phyloP scores from a whole-genome alignment of 2,888 invertebrate genomes.

The Ophioninae sp. region DNA sequence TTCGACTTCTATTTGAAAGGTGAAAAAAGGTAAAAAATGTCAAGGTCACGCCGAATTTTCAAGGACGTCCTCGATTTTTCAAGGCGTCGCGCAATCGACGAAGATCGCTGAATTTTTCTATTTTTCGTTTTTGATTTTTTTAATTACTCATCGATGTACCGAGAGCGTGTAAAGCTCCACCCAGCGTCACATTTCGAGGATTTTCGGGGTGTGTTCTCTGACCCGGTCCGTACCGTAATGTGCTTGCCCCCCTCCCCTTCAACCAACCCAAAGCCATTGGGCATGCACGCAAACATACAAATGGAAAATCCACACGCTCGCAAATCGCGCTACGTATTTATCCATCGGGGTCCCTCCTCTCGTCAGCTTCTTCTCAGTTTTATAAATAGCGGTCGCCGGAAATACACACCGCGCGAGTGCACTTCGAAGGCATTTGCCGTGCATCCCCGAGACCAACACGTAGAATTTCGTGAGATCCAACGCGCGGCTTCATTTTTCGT shows the following conservation, averaged over 20 bases:
- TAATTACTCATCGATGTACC: constrained; percentile 1
- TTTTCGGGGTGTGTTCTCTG: constrained; percentile 73
- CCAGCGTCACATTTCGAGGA: constrained; percentile 53
- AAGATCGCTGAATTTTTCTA: neutral
- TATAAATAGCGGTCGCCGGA: constrained; percentile 75
- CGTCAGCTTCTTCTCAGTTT: constrained; percentile 49
- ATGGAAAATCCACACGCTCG: neutral
- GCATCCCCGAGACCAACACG: constrained; percentile 29
- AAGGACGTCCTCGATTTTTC: no score
- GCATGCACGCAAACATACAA: constrained; percentile 26
- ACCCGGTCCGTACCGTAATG: constrained; percentile 70
- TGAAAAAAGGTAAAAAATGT: no score
- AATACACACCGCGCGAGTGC: constrained; percentile 71
- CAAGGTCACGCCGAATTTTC: no score
- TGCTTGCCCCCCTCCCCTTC: constrained; percentile 26
- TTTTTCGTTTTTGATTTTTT: neutral
- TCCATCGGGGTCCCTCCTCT: constrained; percentile 42
- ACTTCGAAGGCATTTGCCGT: constrained; percentile 60
- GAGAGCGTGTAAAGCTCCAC: constrained; percentile 34
- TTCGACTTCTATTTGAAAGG: no score
- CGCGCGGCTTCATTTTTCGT: constrained; percentile 4
- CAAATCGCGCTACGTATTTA: constrained; percentile 45
- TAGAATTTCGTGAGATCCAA: constrained; percentile 27
- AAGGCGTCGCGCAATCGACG: neutral
- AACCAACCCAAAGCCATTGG: constrained; percentile 51